Conservation (phyloP, 2,113 vertebrate genomes). For the Centropus unirufus region DNA sequence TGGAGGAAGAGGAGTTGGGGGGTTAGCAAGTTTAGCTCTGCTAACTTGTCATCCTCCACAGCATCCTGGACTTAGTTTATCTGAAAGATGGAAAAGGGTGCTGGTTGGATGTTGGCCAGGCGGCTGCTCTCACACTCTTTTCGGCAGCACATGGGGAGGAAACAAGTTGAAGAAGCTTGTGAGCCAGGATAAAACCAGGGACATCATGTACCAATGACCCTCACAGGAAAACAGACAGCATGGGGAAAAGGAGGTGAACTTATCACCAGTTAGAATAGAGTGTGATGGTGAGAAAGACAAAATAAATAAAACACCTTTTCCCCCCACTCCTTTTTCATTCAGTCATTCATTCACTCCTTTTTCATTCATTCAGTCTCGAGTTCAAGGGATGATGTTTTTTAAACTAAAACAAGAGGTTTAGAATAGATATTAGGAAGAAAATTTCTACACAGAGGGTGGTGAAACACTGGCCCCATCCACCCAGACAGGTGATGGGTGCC, state of each 20-base stretch:
- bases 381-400: no score
- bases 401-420: no score
- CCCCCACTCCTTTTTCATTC: not conserved
- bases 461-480: no score
- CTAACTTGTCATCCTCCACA: not conserved
- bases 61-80: not conserved
- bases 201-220: accelerated
- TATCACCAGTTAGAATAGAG: not conserved
- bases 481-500: no score
- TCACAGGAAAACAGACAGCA: not conserved
- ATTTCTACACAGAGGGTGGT: no score
- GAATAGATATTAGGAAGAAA: no score
- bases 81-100: not conserved
- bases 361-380: not conserved
- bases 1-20: not conserved
- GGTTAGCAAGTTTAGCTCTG: not conserved
- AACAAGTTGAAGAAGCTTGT: not conserved
- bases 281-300: not conserved
- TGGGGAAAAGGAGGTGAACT: not conserved
- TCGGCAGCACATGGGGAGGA: not conserved
- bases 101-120: not conserved
- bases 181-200: not conserved
- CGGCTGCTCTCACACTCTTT: accelerated
- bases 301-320: not conserved
- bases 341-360: no score